Base-by-base conservation (phyloP, 2,797 vertebrate species). In the Acanthurus lineatus region DNA sequence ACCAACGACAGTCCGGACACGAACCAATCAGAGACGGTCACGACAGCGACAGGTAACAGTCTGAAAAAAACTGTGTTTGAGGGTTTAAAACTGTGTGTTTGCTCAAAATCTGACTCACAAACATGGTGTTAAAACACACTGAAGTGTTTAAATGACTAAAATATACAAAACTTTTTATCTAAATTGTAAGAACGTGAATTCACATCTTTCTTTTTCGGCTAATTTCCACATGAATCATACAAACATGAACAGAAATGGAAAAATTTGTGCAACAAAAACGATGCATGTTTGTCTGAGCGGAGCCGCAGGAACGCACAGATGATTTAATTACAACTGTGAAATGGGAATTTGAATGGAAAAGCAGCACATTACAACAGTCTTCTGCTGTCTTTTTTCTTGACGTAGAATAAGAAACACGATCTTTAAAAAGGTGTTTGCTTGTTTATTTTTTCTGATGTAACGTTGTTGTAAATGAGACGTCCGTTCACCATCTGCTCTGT, bases 41-140 rank as follows among this genome's bases (percentile, higher is more conserved):
- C 88, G 40, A 83, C 92, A 1, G 90, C 93, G 58, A 91, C 91
- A 92, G 86, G 92, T 95, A 86, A 86, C 25, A 8, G 15, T 20
- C 47, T 15, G 22, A 45, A n/a, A n/a, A n/a, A n/a, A n/a, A n/a
- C n/a, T n/a, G n/a, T 5, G 20, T 47, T 8, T 52, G 49, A 64
- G 52, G 32, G 56, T 42, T 14, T 38, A 42, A 71, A 58, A 56
- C 42, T 25, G 1, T n/a, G n/a, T n/a, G n/a, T n/a, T n/a, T n/a
- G n/a, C n/a, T n/a, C n/a, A n/a, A n/a, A n/a, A n/a, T n/a, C n/a
- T n/a, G n/a, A n/a, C n/a, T n/a, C n/a, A n/a, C n/a, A n/a, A n/a
- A n/a, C n/a, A n/a, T n/a, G n/a, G n/a, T n/a, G n/a, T n/a, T n/a
- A n/a, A n/a, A n/a, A n/a, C n/a, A n/a, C n/a, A n/a, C n/a, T n/a